Percentiles rank a stretch among this genome's conserved stretches.
Evolutionary conservation across 2,797 vertebrate genomes (phyloP).

Genomic region (Malacoraja senta): DNA sequence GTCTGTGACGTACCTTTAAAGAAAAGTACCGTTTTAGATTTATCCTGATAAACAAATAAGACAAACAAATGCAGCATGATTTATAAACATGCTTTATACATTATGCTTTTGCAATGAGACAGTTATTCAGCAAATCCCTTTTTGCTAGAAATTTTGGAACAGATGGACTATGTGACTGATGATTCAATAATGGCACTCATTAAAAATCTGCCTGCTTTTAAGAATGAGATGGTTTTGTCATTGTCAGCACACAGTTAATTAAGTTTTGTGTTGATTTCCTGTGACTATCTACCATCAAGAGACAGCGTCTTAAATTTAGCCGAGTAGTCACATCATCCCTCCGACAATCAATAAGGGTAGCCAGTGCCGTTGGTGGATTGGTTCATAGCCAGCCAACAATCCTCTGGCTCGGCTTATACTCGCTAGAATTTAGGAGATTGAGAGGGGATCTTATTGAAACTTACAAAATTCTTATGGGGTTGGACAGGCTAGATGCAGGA

Average conservation of each 20-base stretch:
- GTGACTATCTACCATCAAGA: conserved; percentile 48
- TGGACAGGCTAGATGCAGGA: no score
- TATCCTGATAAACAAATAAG: conserved; percentile 47
- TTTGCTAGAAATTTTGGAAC: conserved; percentile 52
- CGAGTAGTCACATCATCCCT: conserved; percentile 46
- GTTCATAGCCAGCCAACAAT: not conserved
- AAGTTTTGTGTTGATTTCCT: conserved; percentile 59
- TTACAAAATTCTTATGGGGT: no score
- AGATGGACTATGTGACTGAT: conserved; percentile 64
- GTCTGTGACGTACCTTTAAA: not conserved
- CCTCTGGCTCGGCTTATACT: not conserved
- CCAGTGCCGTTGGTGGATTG: conserved; percentile 33
- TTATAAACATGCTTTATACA: conserved; percentile 50
- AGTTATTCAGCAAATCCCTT: conserved; percentile 52
- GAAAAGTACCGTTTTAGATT: not conserved
- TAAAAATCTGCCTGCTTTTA: conserved; percentile 65
- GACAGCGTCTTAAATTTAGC: conserved; percentile 47
- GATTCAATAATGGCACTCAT: conserved; percentile 64
- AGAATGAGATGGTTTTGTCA: conserved; percentile 58
- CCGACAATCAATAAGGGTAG: conserved; percentile 46
- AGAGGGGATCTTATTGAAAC: no score
- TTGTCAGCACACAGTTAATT: conserved; percentile 61
- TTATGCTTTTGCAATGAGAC: conserved; percentile 51
- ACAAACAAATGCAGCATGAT: conserved; percentile 47
- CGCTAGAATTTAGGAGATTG: no score